phyloP scores from a whole-genome alignment of 2,797 vertebrate species.

The Enteromius radiatus region DNA sequence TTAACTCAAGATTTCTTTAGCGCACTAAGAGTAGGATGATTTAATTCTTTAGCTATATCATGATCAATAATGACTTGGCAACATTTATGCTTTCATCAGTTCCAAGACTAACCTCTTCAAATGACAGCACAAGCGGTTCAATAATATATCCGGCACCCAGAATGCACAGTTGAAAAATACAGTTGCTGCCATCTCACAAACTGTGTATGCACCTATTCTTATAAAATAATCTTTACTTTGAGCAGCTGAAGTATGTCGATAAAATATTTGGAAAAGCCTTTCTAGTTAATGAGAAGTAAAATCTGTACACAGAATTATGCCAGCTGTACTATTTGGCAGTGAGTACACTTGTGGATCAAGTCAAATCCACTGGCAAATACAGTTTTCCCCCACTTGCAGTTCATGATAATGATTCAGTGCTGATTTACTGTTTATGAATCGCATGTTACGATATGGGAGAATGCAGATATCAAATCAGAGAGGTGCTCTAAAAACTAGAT shows the following conservation, averaged over 20 bases:
- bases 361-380: constrained; percentile 27
- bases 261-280: constrained; percentile 12
- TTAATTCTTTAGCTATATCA: not conserved
- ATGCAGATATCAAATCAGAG: not conserved
- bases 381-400: not conserved
- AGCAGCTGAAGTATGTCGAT: not conserved
- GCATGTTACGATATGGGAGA: constrained; percentile 7
- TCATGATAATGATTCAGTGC: not conserved
- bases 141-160: not conserved
- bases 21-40: not conserved
- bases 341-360: constrained; percentile 12
- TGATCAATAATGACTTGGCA: not conserved
- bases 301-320: constrained; percentile 1
- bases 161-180: not conserved
- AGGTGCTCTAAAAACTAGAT: constrained; percentile 19
- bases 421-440: constrained; percentile 12
- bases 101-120: not conserved
- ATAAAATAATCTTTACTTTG: not conserved
- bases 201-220: not conserved
- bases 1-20: not conserved
- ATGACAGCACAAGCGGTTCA: not conserved
- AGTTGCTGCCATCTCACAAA: constrained; percentile 14
- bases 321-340: constrained; percentile 30
- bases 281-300: constrained; percentile 20
- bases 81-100: not conserved